Evolutionary conservation across 2,113 vertebrate species (phyloP).

Genomic region (Alexandromys fortis): DNA sequence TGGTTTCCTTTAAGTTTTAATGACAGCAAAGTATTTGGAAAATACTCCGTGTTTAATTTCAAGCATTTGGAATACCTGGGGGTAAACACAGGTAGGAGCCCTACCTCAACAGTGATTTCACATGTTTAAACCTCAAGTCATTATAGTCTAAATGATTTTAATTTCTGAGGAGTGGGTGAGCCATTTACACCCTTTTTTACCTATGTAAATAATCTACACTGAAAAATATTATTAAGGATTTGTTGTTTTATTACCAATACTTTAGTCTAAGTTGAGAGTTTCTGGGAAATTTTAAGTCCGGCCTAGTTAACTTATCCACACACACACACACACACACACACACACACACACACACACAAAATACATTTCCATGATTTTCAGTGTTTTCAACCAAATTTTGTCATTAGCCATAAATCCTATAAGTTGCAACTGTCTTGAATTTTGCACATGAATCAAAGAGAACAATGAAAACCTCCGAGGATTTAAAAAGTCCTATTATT

Average conservation of each 20-base stretch:
- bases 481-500: background rate
- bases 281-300: background rate
- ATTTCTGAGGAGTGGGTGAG: background rate
- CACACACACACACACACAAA: too few relatives aligned
- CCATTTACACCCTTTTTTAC: background rate
- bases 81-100: background rate
- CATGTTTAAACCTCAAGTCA: background rate
- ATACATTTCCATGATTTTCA: background rate
- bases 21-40: background rate
- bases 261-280: background rate
- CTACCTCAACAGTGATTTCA: background rate
- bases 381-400: conserved; percentile 7
- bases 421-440: background rate
- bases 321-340: too few relatives aligned
- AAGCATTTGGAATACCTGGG: background rate
- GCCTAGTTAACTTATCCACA: background rate
- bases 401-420: background rate
- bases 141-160: background rate
- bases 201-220: background rate
- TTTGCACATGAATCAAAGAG: background rate
- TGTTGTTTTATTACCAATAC: background rate
- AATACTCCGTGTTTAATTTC: background rate
- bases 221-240: background rate
- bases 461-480: background rate
- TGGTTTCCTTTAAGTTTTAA: conserved; percentile 46